Evolutionary conservation across 2,113 vertebrate species (phyloP), one percentile per base, ranked within the genome.

Genomic region (Morone saxatilis): DNA sequence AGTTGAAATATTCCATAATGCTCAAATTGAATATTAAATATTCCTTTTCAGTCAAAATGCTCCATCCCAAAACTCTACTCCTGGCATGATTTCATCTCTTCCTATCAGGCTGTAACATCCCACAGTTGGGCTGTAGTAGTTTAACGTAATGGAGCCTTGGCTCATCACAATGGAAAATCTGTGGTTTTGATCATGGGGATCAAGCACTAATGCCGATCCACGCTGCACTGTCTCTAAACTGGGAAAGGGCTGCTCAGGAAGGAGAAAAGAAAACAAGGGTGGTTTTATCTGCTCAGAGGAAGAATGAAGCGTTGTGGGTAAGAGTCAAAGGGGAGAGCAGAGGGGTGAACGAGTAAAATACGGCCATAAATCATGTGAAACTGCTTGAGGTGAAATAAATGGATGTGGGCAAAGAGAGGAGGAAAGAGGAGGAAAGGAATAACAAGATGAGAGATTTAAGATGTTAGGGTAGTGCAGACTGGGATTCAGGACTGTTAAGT

Each of bases 131-230:
- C 60, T 77, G 62, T 79, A 72, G 59, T 43, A 72, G 72, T 87
- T 87, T 71, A 88, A 92, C 89, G 84, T 87, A 78, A 88, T 69
- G 72, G 68, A 78, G 82, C 47, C 84, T 92, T 93, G 90, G 90
- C 91, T 85, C 77, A 43, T 69, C 19, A 59, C 83, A 90, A 68
- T 93, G 91, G 91, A 93, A 93, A 94, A 92, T 92, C 74, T 92
- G 81, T 84, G 81, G 80, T 88, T 91, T 92, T 92, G 86, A 91
- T 90, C 77, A 88, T n/a, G 19, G 53, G 53, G 89, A 89, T 91
- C 78, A 68, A 85, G 70, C 80, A 76, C 63, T 71, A 59, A 67
- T 61, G 89, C 83, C 20, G 31, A 76, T 78, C 84, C 60, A 69
- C 16, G 14, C 91, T 85, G 83, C 54, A 43, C 71, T 84, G 69